phyloP scores from a whole-genome alignment of 2,113 vertebrate genomes.

The Greenwoodochromis staneri region DNA sequence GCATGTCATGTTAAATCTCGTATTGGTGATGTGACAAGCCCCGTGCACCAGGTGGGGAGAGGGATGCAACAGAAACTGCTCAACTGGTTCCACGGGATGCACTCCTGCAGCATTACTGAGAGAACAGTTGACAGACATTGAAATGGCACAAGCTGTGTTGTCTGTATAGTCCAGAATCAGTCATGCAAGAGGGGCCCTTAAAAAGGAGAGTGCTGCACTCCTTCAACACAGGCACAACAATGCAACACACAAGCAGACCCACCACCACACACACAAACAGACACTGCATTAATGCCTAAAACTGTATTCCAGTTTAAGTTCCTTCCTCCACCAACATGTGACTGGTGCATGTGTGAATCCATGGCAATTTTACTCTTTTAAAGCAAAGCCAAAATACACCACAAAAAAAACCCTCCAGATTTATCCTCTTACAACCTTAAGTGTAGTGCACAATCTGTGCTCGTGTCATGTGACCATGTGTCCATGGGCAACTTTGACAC shows the following conservation, averaged over 20 bases:
- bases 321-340: not conserved
- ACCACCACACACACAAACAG: accelerated
- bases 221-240: slow-evolving; percentile 11
- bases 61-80: slow-evolving; percentile 54
- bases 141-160: slow-evolving; percentile 51
- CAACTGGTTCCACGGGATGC: slow-evolving; percentile 58
- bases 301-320: not conserved
- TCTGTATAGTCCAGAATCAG: slow-evolving; percentile 39
- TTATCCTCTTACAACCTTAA: not conserved
- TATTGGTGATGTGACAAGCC: slow-evolving; percentile 15
- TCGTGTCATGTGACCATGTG: not conserved
- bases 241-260: not conserved
- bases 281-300: not conserved
- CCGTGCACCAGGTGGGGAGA: slow-evolving; percentile 48
- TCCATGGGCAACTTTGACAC: not conserved
- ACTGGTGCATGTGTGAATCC: not conserved
- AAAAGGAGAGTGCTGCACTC: slow-evolving; percentile 14
- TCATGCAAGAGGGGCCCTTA: slow-evolving; percentile 29
- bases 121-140: slow-evolving; percentile 40
- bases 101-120: slow-evolving; percentile 36
- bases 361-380: not conserved
- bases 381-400: not conserved
- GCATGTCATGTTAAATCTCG: not conserved
- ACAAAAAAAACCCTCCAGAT: accelerated
- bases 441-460: not conserved